These are phyloP conservation scores for Spondyliosoma cantharus DNA, from an alignment of 2,797 vertebrate species.

Conservation along the genomic window DNA sequence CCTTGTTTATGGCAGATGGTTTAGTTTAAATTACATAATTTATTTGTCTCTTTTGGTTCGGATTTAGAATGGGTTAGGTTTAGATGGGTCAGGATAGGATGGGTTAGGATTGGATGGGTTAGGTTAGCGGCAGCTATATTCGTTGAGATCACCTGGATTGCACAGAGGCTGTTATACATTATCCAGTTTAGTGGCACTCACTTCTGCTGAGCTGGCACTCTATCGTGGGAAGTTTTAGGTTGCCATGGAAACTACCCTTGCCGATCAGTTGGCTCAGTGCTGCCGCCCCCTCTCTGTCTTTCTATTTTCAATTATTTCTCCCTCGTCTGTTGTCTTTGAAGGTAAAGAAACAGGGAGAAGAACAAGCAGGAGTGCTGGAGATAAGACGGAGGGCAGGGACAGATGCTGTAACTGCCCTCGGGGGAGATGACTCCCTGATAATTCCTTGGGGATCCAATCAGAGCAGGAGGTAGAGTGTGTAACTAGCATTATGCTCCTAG, in stretches of 20 bases:
- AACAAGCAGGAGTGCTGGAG: not conserved
- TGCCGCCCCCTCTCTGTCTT: conserved; percentile 37
- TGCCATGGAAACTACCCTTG: conserved; percentile 79
- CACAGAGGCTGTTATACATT: conserved; percentile 11
- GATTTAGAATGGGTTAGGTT: too few relatives aligned
- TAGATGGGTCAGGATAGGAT: too few relatives aligned
- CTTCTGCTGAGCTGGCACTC: conserved; percentile 70
- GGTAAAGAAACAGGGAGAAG: conserved; percentile 9
- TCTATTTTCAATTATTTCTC: conserved; percentile 33
- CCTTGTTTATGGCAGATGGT: too few relatives aligned
- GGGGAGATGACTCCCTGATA: conserved; percentile 22
- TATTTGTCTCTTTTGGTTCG: too few relatives aligned
- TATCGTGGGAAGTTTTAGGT: conserved; percentile 69
- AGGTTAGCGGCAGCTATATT: conserved; percentile 12
- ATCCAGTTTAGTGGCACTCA: conserved; percentile 29
- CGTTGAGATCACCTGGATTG: conserved; percentile 33
- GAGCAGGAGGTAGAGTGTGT: conserved; percentile 30
- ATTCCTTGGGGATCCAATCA: conserved; percentile 39
- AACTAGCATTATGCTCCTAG: conserved; percentile 27
- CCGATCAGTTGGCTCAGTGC: conserved; percentile 45
- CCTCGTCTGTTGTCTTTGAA: conserved; percentile 23
- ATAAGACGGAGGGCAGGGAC: conserved; percentile 36
- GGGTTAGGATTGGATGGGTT: too few relatives aligned
- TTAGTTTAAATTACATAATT: too few relatives aligned
- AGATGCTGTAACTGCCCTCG: conserved; percentile 39